A percentile compares a stretch with the other conserved stretches of the same genome.
Evolutionary conservation across 2,797 vertebrate genomes (phyloP).

Genomic region (Halcyon smyrnensis): DNA sequence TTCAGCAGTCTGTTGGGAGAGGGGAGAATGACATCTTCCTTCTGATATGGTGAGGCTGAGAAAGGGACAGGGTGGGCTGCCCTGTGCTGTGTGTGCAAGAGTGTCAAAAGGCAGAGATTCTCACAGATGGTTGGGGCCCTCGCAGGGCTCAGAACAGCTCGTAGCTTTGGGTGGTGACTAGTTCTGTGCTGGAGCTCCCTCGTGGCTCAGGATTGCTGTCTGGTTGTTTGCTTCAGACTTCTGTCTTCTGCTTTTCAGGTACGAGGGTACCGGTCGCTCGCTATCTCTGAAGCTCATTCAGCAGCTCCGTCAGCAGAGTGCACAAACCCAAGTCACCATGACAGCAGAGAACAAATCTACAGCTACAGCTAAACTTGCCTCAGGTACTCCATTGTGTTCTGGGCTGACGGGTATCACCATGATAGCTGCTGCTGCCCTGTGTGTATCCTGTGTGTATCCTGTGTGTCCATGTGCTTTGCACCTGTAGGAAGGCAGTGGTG

Average conservation of each 20-base stretch:
- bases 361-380: slow-evolving; percentile 85
- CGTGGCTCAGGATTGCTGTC: background rate
- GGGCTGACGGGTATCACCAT: rapidly evolving
- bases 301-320: slow-evolving; percentile 94
- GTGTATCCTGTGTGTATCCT: rapidly evolving
- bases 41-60: background rate
- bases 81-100: background rate
- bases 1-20: background rate
- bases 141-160: background rate
- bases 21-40: background rate
- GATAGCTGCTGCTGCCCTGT: rapidly evolving
- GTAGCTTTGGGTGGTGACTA: background rate
- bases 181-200: background rate
- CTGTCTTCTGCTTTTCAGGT: slow-evolving; percentile 75
- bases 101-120: background rate
- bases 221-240: background rate
- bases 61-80: background rate
- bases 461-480: rapidly evolving
- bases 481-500: background rate
- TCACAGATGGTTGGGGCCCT: background rate
- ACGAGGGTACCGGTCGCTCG: slow-evolving; percentile 96
- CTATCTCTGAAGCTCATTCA: slow-evolving; percentile 97
- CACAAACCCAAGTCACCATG: slow-evolving; percentile 88
- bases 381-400: slow-evolving; percentile 79
- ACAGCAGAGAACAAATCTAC: slow-evolving; percentile 90